These are phyloP conservation scores for Phanerotoma sp. DNA, from an alignment of 2,888 invertebrate species.

Conservation along the genomic window DNA sequence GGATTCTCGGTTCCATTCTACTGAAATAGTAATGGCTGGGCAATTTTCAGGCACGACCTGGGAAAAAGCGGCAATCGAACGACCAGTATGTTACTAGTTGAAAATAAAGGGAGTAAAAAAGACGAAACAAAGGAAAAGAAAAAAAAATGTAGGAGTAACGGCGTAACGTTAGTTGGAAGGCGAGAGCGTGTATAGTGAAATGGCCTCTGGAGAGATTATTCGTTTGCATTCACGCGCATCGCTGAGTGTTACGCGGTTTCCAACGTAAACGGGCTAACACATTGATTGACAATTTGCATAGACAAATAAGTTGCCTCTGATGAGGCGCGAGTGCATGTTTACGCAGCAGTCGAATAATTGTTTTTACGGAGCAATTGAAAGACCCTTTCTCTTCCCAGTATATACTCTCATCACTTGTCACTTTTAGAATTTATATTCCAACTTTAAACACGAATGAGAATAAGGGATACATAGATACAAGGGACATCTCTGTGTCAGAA, in stretches of 20 bases:
- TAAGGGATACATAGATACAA: no score
- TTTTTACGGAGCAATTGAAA: constrained; percentile 28
- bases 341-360: constrained; percentile 40
- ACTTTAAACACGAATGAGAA: not conserved
- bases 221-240: constrained; percentile 21
- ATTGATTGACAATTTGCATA: constrained; percentile 57
- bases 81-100: constrained; percentile 19
- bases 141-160: constrained; percentile 3
- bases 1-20: constrained; percentile 15
- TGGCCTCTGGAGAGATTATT: constrained; percentile 25
- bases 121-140: constrained; percentile 12
- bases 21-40: constrained; percentile 21
- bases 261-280: constrained; percentile 23
- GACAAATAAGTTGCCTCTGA: constrained; percentile 54
- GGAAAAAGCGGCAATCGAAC: constrained; percentile 19
- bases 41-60: constrained; percentile 29
- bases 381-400: constrained; percentile 16
- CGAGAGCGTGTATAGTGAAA: constrained; percentile 15
- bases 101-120: constrained; percentile 1
- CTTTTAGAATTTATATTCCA: not conserved
- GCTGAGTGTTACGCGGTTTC: constrained; percentile 24
- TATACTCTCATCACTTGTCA: not conserved
- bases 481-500: no score
- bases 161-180: not conserved
- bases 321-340: constrained; percentile 43